phyloP scores from a whole-genome alignment of 2,797 vertebrate genomes.

The Sebastes kiyomatsui region DNA sequence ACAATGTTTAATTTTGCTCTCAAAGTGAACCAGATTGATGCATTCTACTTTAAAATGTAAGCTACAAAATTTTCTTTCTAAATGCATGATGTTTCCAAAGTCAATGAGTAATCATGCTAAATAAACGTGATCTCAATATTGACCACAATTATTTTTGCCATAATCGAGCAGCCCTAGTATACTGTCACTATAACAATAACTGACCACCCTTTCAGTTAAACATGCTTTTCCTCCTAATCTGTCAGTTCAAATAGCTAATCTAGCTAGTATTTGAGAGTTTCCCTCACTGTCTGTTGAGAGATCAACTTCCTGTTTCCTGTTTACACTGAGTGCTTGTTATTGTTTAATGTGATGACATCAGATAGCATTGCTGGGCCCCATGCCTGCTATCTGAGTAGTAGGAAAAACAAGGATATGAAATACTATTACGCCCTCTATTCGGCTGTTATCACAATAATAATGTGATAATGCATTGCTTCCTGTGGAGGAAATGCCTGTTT shows the following conservation, averaged over 20 bases:
- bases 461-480: constrained; percentile 67
- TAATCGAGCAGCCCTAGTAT: too few relatives aligned
- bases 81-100: too few relatives aligned
- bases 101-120: too few relatives aligned
- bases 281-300: constrained; percentile 52
- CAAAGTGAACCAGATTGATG: too few relatives aligned
- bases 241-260: constrained; percentile 33
- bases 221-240: constrained; percentile 2
- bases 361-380: constrained; percentile 48
- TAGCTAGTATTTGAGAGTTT: constrained; percentile 42
- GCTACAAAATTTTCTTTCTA: too few relatives aligned
- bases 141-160: too few relatives aligned
- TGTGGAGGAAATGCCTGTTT: constrained; percentile 44
- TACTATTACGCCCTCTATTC: constrained; percentile 40
- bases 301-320: constrained; percentile 80
- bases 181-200: not conserved
- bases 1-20: too few relatives aligned
- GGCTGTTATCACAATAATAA: constrained; percentile 53
- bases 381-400: constrained; percentile 39
- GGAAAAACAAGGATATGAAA: constrained; percentile 64
- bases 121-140: too few relatives aligned
- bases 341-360: constrained; percentile 73
- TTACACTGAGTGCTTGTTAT: constrained; percentile 71
- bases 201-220: not conserved
- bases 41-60: too few relatives aligned